Conservation (phyloP, 37 sponge, comb jelly and placozoan genomes). For the Ianthella basta region DNA sequence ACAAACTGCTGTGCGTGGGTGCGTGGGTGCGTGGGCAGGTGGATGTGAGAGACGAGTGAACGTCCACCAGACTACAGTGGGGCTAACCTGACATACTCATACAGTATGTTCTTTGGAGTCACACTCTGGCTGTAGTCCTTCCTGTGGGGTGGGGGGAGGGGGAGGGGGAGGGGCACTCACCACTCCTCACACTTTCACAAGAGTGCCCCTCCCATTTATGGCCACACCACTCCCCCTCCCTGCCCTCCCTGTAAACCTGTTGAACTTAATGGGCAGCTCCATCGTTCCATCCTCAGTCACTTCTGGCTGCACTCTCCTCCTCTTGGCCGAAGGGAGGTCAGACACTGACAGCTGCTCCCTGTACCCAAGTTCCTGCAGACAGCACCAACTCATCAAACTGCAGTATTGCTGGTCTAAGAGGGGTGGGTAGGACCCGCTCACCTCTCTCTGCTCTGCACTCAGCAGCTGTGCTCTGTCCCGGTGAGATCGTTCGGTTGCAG, state of each 20-base stretch:
- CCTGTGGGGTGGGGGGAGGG: conserved; percentile 4
- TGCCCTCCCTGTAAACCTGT: conserved; percentile 26
- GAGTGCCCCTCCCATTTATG: no score
- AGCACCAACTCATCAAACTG: background rate
- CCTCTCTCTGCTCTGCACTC: background rate
- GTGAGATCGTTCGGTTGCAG: no score
- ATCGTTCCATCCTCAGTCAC: conserved; percentile 69
- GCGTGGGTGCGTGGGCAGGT: no score
- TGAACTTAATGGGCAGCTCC: conserved; percentile 62
- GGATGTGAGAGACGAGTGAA: no score
- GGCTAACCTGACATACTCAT: conserved; percentile 27
- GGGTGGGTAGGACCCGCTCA: background rate
- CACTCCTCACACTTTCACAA: background rate
- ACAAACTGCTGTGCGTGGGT: no score
- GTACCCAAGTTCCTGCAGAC: conserved; percentile 13
- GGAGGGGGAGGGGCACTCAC: background rate
- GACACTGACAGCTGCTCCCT: conserved; percentile 32
- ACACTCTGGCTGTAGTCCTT: conserved; percentile 3
- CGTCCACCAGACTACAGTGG: no score
- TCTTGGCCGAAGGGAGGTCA: conserved; percentile 42
- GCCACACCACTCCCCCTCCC: background rate
- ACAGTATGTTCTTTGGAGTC: conserved; percentile 35
- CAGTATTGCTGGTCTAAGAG: background rate
- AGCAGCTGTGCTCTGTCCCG: background rate
- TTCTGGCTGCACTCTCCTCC: conserved; percentile 55